Base-by-base conservation (phyloP, 1,140 invertebrate species). In the Aphelenchoides avenae region DNA sequence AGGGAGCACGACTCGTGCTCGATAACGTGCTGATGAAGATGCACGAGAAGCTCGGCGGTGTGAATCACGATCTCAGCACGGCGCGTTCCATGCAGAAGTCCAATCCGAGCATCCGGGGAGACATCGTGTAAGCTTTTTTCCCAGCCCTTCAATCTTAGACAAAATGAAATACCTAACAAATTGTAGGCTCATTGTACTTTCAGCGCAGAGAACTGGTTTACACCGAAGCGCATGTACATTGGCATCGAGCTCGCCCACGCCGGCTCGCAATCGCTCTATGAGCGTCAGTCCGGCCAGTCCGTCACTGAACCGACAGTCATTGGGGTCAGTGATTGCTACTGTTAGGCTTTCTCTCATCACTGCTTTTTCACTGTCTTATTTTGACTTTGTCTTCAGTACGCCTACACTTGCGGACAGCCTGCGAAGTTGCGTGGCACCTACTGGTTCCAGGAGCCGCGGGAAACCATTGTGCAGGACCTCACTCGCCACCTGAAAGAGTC, bases 1-100 rank as follows among this genome's bases (percentile, higher is more conserved):
- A 46, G 51, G 29, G 30, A 13, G 41, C 29, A 37, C 30, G 22
- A 11, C 40, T 48, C 31, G 41, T 48, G 13, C 40, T 51, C 40
- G 41, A 43, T 15, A 51, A 51, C n/a, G 51, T 51, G 5, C 41
- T 51, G 49, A 13, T 51, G 48, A 51, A 51, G n/a, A 40, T 46
- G 3, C 40, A 51, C 30, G 31, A 46, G 9, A 51, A 51, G 15
- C 41, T 51, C 3, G 48, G 48, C 5, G 49, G 48, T 22, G 41
- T 51, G 30, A 51, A 51, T 15, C 41, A 51, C n/a, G 29, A 13
- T 5, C 15, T 51, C 20, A 34, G 41, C 3, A 42, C 48, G 15
- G 48, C 34, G 13, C n/a, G n/a, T n/a, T n/a, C n/a, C n/a, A n/a
- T n/a, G n/a, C n/a, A n/a, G n/a, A n/a, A n/a, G n/a, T n/a, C n/a